Evolutionary conservation across 2,888 invertebrate genomes (phyloP).

Genomic region (Parelbella ahira): DNA sequence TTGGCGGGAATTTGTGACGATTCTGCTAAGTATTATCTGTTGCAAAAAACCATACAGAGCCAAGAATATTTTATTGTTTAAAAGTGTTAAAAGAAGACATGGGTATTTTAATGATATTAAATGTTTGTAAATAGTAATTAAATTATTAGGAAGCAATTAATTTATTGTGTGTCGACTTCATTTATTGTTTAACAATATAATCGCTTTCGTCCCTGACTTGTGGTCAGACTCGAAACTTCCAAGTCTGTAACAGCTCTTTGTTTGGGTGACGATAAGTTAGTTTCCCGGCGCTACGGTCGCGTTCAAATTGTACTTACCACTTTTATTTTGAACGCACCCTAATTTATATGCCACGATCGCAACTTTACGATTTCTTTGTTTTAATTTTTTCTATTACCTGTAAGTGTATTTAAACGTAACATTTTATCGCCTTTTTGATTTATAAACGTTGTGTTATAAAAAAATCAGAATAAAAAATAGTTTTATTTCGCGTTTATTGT

Average conservation of each 20-base stretch:
- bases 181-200: constrained; percentile 15
- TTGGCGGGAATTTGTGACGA: no score
- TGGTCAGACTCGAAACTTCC: constrained; percentile 50
- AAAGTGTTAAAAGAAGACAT: no score
- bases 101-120: no score
- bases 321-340: constrained; percentile 12
- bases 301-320: not conserved
- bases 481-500: no score
- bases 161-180: not conserved
- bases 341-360: constrained; percentile 4
- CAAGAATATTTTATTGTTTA: no score
- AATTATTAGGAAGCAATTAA: no score
- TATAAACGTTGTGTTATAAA: no score
- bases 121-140: no score
- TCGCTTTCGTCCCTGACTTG: constrained; percentile 30
- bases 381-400: constrained; percentile 10
- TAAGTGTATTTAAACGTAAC: constrained; percentile 10
- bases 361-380: constrained; percentile 13
- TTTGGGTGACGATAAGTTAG: constrained; percentile 66
- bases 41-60: no score
- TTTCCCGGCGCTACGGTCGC: constrained; percentile 12
- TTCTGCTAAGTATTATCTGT: no score
- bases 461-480: no score
- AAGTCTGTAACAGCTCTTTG: constrained; percentile 64
- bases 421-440: constrained; percentile 8